Conservation (phyloP, 2,888 invertebrate genomes). For the Hetaerina titia region DNA sequence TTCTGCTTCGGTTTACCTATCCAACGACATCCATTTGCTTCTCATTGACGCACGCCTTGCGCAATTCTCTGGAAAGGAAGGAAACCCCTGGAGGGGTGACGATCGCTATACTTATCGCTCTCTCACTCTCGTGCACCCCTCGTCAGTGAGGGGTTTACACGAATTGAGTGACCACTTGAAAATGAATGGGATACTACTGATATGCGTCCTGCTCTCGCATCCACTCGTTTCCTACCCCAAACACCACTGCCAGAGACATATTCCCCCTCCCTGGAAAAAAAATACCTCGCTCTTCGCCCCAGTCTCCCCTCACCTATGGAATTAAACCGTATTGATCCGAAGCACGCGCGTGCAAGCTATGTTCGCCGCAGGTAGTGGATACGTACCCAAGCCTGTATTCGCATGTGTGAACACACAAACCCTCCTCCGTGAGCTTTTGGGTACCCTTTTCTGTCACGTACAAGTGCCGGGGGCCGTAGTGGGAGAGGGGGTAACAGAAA, state of each 20-base stretch:
- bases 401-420: too few relatives aligned
- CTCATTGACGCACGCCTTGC: too few relatives aligned
- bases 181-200: not conserved
- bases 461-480: too few relatives aligned
- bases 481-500: too few relatives aligned
- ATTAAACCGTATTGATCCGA: constrained; percentile 48
- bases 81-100: too few relatives aligned
- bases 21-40: too few relatives aligned
- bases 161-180: not conserved
- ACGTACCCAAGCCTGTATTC: too few relatives aligned
- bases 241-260: not conserved
- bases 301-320: not conserved
- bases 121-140: not conserved
- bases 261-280: not conserved
- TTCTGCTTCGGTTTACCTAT: too few relatives aligned
- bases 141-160: not conserved
- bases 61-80: too few relatives aligned
- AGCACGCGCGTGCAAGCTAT: not conserved
- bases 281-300: not conserved
- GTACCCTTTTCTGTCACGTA: too few relatives aligned
- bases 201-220: not conserved
- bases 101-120: not conserved
- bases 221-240: not conserved
- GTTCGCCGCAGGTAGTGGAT: too few relatives aligned
- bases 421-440: too few relatives aligned